Percentiles rank a stretch among this genome's conserved stretches.
Evolutionary conservation across 2,888 invertebrate species (phyloP).

Genomic region (Macrosoma leucophasiata): DNA sequence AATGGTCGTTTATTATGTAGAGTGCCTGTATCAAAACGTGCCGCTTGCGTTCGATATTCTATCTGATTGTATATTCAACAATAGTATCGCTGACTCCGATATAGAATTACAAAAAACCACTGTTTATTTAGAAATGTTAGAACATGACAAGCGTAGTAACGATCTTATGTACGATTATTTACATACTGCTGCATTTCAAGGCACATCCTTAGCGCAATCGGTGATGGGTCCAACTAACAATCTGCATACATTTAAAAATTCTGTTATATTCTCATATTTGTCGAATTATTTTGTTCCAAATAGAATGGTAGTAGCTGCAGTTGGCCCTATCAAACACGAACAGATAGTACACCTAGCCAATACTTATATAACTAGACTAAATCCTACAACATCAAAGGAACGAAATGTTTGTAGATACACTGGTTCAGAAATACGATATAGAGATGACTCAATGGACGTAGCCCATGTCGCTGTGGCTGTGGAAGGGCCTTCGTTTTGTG

Average conservation of each 20-base stretch:
- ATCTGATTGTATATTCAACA: slow-evolving; percentile 94
- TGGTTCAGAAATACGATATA: slow-evolving; percentile 88
- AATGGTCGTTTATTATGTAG: slow-evolving; percentile 96
- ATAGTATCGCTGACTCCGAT: slow-evolving; percentile 53
- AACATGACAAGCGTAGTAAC: slow-evolving; percentile 44
- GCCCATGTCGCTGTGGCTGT: slow-evolving; percentile 94
- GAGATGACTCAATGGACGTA: slow-evolving; percentile 92
- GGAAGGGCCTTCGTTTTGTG: slow-evolving; percentile 92
- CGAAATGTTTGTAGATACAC: slow-evolving; percentile 83
- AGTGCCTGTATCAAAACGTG: slow-evolving; percentile 91
- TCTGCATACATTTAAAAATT: slow-evolving; percentile 73
- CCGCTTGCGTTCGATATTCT: slow-evolving; percentile 92
- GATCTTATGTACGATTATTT: slow-evolving; percentile 54
- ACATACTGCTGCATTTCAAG: slow-evolving; percentile 60
- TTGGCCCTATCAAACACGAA: slow-evolving; percentile 92
- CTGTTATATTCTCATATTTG: slow-evolving; percentile 86
- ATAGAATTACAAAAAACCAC: slow-evolving; percentile 47
- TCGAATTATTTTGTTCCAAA: slow-evolving; percentile 89
- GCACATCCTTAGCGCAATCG: slow-evolving; percentile 51
- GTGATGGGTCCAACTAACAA: slow-evolving; percentile 82
- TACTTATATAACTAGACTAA: slow-evolving; percentile 75
- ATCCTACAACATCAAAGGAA: slow-evolving; percentile 69
- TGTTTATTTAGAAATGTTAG: slow-evolving; percentile 49
- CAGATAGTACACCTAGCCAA: slow-evolving; percentile 86
- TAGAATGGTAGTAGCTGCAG: slow-evolving; percentile 93